Evolutionary conservation across 2,797 vertebrate genomes (phyloP), one percentile per base, ranked within the genome.

Genomic region (Prunella strophiata): DNA sequence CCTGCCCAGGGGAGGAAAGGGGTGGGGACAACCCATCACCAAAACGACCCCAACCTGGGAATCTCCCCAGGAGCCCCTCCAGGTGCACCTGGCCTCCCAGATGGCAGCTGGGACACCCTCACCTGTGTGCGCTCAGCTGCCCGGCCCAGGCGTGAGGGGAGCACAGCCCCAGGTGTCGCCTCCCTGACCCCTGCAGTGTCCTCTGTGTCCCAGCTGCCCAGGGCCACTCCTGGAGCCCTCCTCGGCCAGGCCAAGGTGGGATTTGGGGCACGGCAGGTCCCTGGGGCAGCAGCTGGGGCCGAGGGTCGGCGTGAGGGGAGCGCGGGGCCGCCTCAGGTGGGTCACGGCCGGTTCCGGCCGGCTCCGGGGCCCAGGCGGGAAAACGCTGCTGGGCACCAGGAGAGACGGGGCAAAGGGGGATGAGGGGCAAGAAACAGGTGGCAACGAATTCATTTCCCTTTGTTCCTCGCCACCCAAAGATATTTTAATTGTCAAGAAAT

Each of bases 161-260:
- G 2, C 21, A 7, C 2, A 4, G n/a, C 40, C 1, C 4, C 3
- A 18, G 42, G 17, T 0, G 0, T 20, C 0, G 0, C 2, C 7
- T 27, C 9, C 1, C 0, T 8, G 8, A 12, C 1, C 20, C 3
- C 30, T 2, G 7, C 22, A n/a, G 9, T 0, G 29, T 10, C 27
- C 10, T 20, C 34, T 2, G 1, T 6, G 30, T 13, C 38, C 5
- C 1, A 34, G 59, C 47, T 22, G 51, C 18, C 47, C 1, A 0
- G 43, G 43, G 36, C 43, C 2, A 0, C 57, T 51, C 34, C 55
- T n/a, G 3, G 0, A 40, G 10, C 10, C 4, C 16, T 0, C 5
- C 25, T 21, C 0, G 2, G 20, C 0, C 0, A 8, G 61, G 36
- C 76, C 25, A 13, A 4, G 19, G 27, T 3, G 11, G 27, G 48